Base-by-base conservation (phyloP, 2,888 invertebrate species). In the Dicyrtomina minuta region DNA sequence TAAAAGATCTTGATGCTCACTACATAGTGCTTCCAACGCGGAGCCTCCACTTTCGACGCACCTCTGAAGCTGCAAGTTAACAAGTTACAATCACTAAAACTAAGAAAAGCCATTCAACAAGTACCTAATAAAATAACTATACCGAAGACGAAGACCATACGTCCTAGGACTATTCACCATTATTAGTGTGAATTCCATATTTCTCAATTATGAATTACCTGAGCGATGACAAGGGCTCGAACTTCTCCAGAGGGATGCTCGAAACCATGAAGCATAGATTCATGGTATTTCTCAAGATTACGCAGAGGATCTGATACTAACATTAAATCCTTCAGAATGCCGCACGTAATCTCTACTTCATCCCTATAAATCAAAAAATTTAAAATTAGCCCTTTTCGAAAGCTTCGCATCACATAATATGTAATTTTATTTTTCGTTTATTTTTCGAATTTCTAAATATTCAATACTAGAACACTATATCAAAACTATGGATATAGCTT, bases 281-380 rank as follows among this genome's bases (percentile, higher is more conserved):
- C 73, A 46, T 72, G 68, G 27, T 78, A 78, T 46, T 72, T 75
- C 26, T 74, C 56, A 12, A 78, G 60, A 24, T 72, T 73, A 12
- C 70, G 68, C 1, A 68, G 62, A 24, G 78, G 75, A 65, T 78
- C 70, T 0, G 73, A 68, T 27, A 78, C 72, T 15, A 70, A 13
- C 78, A 78, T 78, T 33, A 78, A 44, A 33, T 70, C 71, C 61
- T 72, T 77, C 64, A 78, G 46, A 53, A 78, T 77, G 43, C 73
- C 75, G 65, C 78, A 77, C 0, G 75, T 72, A 15, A 66, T 66
- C 65, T 75, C 70, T 20, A 76, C 72, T 65, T 76, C 70, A 27
- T 72, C 71, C 44, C 76, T 78, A 49, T 15, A 17, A n/a, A n/a
- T n/a, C n/a, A n/a, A n/a, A n/a, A n/a, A n/a, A n/a, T n/a, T 27